These are phyloP conservation scores for Pseudotriccus pelzelni DNA, from an alignment of 2,797 vertebrate species.

Conservation along the genomic window DNA sequence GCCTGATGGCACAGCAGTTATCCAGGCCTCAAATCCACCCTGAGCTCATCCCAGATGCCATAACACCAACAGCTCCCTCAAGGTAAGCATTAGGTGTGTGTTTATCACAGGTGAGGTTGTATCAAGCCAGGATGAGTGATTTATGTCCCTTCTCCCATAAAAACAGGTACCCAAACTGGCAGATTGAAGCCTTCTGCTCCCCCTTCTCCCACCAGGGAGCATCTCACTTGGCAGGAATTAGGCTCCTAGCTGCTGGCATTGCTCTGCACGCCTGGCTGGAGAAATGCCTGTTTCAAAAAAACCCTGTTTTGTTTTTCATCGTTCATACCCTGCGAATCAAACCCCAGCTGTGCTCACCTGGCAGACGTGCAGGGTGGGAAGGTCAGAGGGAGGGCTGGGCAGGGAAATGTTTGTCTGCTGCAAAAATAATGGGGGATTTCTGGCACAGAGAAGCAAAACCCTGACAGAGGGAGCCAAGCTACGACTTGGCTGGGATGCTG, in stretches of 20 bases:
- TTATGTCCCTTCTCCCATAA: neutral
- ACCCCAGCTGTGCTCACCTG: neutral
- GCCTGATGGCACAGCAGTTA: neutral
- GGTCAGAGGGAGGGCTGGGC: neutral
- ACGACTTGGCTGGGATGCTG: neutral
- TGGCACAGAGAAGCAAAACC: neutral
- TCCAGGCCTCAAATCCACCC: neutral
- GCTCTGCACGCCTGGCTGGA: neutral
- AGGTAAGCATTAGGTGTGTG: neutral
- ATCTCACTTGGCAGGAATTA: neutral
- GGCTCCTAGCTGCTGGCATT: neutral
- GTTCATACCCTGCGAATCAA: neutral
- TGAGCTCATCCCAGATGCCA: neutral
- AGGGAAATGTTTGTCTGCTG: neutral
- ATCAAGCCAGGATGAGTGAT: neutral
- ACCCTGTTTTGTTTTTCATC: neutral
- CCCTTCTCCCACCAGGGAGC: accelerated
- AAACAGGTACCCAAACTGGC: neutral
- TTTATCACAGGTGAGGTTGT: neutral
- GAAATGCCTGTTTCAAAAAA: neutral
- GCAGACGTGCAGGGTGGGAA: neutral
- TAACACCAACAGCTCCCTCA: neutral
- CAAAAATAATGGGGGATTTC: neutral
- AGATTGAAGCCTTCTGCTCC: neutral
- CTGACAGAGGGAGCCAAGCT: neutral